Evolutionary conservation across 2,888 invertebrate genomes (phyloP).

Genomic region (Limnephilus marmoratus): DNA sequence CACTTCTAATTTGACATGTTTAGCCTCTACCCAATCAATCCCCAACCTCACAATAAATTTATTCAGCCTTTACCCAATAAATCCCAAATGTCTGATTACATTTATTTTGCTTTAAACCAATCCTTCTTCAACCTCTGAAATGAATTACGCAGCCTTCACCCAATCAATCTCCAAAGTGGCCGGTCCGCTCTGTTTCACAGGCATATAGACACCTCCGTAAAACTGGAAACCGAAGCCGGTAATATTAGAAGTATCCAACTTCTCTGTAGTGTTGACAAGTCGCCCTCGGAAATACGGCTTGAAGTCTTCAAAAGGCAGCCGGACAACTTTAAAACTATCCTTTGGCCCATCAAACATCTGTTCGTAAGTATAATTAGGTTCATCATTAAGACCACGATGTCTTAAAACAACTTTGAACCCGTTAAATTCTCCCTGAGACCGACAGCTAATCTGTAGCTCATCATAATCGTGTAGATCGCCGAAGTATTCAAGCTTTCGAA

Average conservation of each 20-base stretch:
- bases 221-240: conserved; percentile 81
- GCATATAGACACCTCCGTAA: conserved; percentile 81
- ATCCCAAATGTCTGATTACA: background rate
- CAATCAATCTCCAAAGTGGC: conserved; percentile 81
- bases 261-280: conserved; percentile 76
- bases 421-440: conserved; percentile 79
- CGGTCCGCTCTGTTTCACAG: conserved; percentile 80
- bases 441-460: conserved; percentile 76
- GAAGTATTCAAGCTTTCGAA: conserved; percentile 72
- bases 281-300: conserved; percentile 80
- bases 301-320: conserved; percentile 78
- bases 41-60: background rate
- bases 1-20: background rate
- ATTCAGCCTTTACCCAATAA: background rate
- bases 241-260: conserved; percentile 77
- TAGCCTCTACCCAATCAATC: background rate
- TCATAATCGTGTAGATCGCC: conserved; percentile 76
- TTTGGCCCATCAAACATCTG: conserved; percentile 78
- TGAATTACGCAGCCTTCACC: conserved; percentile 72
- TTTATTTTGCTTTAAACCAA: background rate
- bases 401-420: conserved; percentile 80
- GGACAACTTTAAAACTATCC: conserved; percentile 76
- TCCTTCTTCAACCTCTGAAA: background rate
- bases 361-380: conserved; percentile 80
- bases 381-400: conserved; percentile 77